Evolutionary conservation across 2,888 invertebrate genomes (phyloP).

Genomic region (Drosophila kokeensis): DNA sequence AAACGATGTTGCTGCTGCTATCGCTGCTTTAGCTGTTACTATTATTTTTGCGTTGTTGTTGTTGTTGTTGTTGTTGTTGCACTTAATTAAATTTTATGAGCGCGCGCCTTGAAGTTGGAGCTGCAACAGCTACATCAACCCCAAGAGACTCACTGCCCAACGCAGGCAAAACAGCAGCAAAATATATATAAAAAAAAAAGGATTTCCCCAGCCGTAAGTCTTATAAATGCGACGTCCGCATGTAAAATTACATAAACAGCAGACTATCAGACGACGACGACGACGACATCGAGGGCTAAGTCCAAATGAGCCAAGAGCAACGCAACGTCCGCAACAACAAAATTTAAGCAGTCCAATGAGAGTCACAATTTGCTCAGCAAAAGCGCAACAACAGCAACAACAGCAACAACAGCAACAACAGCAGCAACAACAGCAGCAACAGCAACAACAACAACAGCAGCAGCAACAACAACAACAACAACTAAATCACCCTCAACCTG

Average conservation of each 20-base stretch:
- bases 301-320: conserved; percentile 43
- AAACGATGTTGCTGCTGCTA: conserved; percentile 66
- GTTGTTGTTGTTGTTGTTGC: conserved; percentile 66
- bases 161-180: neutral
- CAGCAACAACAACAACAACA: neutral
- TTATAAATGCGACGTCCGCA: conserved; percentile 47
- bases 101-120: conserved; percentile 47
- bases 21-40: conserved; percentile 22
- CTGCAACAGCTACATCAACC: conserved; percentile 32
- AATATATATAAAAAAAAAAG: conserved; percentile 21
- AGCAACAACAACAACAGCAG: conserved; percentile 10
- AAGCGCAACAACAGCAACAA: conserved; percentile 8
- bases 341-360: conserved; percentile 54
- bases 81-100: conserved; percentile 80
- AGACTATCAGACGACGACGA: conserved; percentile 5
- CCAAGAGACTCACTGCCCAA: conserved; percentile 10
- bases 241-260: conserved; percentile 44
- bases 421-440: neutral
- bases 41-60: conserved; percentile 38
- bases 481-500: conserved; percentile 21
- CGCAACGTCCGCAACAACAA: conserved; percentile 4
- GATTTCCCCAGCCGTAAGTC: conserved; percentile 37
- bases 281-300: conserved; percentile 17
- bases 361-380: conserved; percentile 31
- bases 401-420: conserved; percentile 11